phyloP scores from a whole-genome alignment of 2,888 invertebrate species.

The Ochropleura plecta region DNA sequence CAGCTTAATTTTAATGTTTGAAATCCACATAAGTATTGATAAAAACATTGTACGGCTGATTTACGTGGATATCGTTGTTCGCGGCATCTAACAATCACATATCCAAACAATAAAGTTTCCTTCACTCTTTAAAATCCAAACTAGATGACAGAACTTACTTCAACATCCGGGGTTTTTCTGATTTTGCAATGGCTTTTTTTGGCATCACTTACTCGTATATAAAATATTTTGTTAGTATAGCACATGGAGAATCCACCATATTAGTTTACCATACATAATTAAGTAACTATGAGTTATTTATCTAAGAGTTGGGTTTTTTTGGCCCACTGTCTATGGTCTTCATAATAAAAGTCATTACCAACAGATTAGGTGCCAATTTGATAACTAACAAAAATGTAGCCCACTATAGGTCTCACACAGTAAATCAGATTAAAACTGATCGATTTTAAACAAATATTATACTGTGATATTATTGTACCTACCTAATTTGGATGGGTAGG shows the following conservation, averaged over 20 bases:
- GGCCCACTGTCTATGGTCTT: not conserved
- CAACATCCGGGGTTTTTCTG: not conserved
- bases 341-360: too few species aligned
- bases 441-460: too few species aligned
- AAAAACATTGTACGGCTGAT: not conserved
- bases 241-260: not conserved
- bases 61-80: too few species aligned
- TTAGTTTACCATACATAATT: not conserved
- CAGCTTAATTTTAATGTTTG: not conserved
- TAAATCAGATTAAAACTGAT: not conserved
- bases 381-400: not conserved
- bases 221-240: not conserved
- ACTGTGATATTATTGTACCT: too few species aligned
- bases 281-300: too few species aligned
- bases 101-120: not conserved
- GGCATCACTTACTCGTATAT: not conserved
- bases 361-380: not conserved
- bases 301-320: not conserved
- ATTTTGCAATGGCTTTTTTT: not conserved
- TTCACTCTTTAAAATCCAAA: conserved; percentile 5
- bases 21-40: not conserved
- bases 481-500: too few species aligned
- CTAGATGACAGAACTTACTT: conserved; percentile 9
- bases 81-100: conserved; percentile 7
- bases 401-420: not conserved